These are phyloP conservation scores for Poeciliopsis occidentalis DNA, from an alignment of 2,113 vertebrate species.

Conservation along the genomic window DNA sequence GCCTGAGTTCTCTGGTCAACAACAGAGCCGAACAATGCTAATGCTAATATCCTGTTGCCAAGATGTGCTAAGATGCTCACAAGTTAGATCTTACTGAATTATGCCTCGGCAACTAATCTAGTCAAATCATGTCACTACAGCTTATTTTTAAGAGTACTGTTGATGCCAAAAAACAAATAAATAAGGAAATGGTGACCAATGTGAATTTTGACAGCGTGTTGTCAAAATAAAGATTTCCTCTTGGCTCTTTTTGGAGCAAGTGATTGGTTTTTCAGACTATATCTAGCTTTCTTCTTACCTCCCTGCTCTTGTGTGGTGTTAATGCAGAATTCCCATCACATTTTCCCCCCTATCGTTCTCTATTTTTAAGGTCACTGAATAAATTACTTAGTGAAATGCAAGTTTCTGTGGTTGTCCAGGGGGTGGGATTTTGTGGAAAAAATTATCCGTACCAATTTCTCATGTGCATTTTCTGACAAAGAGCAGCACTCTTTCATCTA, in stretches of 20 bases:
- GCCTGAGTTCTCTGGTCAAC: conserved; percentile 52
- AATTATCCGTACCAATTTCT: conserved; percentile 4
- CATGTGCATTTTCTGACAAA: not conserved
- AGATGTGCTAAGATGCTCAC: conserved; percentile 47
- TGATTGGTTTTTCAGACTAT: too few relatives aligned
- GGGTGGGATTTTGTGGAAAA: conserved; percentile 1
- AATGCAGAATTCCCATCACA: conserved; percentile 28
- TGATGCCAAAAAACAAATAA: conserved; percentile 51
- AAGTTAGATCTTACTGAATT: conserved; percentile 61
- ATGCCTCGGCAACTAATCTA: conserved; percentile 25
- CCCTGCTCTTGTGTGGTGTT: conserved; percentile 13
- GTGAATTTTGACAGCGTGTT: conserved; percentile 26
- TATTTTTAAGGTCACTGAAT: conserved; percentile 20
- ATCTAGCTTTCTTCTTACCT: conserved; percentile 13
- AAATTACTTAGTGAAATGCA: not conserved
- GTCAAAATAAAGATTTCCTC: conserved; percentile 37
- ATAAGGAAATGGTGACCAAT: conserved; percentile 41
- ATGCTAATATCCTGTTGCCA: conserved; percentile 63
- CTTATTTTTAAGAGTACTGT: conserved; percentile 54
- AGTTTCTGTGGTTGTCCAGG: conserved; percentile 4
- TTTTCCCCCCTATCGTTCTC: not conserved
- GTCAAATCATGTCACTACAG: conserved; percentile 49
- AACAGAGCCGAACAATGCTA: conserved; percentile 56
- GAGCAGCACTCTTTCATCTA: not conserved
- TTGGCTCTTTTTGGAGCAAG: too few relatives aligned